Base-by-base conservation (phyloP, 2,888 invertebrate species). In the Nomada lathburiana region DNA sequence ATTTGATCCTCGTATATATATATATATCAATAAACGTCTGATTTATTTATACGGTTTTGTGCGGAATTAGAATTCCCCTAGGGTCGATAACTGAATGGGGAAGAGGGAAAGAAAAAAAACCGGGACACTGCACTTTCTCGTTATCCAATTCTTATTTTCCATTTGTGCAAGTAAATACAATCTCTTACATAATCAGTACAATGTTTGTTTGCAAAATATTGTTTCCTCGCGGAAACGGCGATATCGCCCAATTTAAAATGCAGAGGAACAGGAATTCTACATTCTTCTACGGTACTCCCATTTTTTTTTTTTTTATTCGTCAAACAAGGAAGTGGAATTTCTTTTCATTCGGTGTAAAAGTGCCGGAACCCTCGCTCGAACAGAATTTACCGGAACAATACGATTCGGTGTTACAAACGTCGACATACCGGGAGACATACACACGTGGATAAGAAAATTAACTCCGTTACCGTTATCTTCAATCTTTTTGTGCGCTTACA, bases 151-250 rank as follows among this genome's bases (percentile, higher is more conserved):
- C 70, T 83, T 83, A 82, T 77, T 82, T 71, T 47, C 10, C 16
- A 68, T 80, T 83, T 83, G 83, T 83, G 83, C 83, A 83, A 71
- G 74, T 83, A 83, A 83, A 83, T 83, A 83, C 83, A 83, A 83
- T 82, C 62, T 83, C 71, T 77, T 83, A 83, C 82, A 75, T 83
- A 83, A 83, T 75, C 82, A 77, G 71, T 82, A 83, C 82, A 83
- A 11, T 77, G 64, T 75, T 63, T 55, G 82, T 36, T 36, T 82
- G 83, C 74, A 83, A 83, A 83, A 83, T 77, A 82, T 77, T 60
- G 60, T 74, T 81, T 81, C 67, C 73, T 60, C 36, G 44, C 63
- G 60, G 69, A 73, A 81, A 72, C 69, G 76, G 69, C 50, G 65
- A 65, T 77, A 77, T 26, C 76, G 70, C 74, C 69, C 62, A 68